Conservation (phyloP, 2,113 vertebrate species). For the Pitta sordida region DNA sequence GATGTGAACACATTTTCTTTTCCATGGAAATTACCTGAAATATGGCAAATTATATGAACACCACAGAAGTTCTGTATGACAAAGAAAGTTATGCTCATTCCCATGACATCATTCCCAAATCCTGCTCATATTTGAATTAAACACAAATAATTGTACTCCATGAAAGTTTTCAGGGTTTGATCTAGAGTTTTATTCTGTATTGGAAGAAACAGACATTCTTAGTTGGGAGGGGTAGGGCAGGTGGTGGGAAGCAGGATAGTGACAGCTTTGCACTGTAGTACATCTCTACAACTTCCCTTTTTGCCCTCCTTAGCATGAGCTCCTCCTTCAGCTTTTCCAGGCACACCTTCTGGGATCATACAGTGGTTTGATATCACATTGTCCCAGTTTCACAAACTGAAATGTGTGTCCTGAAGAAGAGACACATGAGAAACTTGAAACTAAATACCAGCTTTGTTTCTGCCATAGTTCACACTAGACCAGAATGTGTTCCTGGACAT, state of each 20-base stretch:
- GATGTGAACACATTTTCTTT: not conserved
- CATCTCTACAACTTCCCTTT: not conserved
- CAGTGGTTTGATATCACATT: not conserved
- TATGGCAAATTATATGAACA: fast-evolving
- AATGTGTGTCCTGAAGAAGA: not conserved
- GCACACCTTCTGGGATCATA: not conserved
- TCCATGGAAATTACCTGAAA: not conserved
- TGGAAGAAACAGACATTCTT: not conserved
- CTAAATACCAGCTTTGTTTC: not conserved
- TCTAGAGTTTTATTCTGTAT: not conserved
- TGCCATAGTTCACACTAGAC: not conserved
- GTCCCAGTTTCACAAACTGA: not conserved
- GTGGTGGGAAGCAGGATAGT: not conserved
- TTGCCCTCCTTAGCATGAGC: not conserved
- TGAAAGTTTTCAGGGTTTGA: not conserved
- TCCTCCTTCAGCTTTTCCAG: not conserved
- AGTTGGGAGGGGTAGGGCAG: not conserved
- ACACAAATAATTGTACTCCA: not conserved
- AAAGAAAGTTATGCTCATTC: not conserved
- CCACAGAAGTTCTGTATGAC: not conserved
- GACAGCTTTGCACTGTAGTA: not conserved
- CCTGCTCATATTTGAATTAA: not conserved
- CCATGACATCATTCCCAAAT: not conserved
- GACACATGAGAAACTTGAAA: not conserved
- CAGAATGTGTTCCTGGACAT: not conserved